Conservation (phyloP, 2,113 vertebrate genomes). For the Epinephelus moara region DNA sequence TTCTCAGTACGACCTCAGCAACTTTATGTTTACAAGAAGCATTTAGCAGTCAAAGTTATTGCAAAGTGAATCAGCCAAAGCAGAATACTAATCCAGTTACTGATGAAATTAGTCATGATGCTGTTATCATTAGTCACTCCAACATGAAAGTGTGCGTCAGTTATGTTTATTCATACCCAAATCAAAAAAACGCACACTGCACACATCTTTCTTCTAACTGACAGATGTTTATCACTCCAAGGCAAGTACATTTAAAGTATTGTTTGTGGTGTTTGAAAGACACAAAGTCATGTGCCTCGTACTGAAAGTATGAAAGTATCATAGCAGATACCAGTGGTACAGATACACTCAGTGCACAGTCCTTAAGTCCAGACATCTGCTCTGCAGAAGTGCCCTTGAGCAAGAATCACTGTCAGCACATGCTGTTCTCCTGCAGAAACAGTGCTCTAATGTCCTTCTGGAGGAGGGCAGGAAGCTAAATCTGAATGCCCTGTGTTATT, state of each 20-base stretch:
- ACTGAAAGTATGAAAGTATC: not conserved
- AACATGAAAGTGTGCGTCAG: slow-evolving; percentile 1
- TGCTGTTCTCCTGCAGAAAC: slow-evolving; percentile 36
- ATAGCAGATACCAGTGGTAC: slow-evolving; percentile 2
- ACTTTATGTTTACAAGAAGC: not conserved
- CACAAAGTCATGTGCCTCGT: not conserved
- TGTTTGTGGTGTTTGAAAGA: slow-evolving; percentile 2
- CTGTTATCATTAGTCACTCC: not conserved
- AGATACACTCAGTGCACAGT: slow-evolving; percentile 16
- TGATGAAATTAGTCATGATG: slow-evolving; percentile 25
- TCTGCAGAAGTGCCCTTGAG: slow-evolving; percentile 44
- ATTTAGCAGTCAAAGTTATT: slow-evolving; percentile 2
- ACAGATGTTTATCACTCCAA: not conserved
- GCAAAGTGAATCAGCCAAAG: not conserved
- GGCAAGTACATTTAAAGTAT: not conserved
- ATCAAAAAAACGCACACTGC: not conserved
- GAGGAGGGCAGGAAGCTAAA: slow-evolving; percentile 28
- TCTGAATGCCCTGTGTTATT: slow-evolving; percentile 24
- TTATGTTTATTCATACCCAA: not conserved
- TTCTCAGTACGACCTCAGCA: not conserved
- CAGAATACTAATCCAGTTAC: slow-evolving; percentile 11
- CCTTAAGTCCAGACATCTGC: slow-evolving; percentile 39
- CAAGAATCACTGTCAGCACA: slow-evolving; percentile 32
- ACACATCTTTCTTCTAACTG: not conserved
- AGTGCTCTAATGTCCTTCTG: slow-evolving; percentile 28